Conservation (phyloP, 2,113 vertebrate species). For the Benthochromis sp. region DNA sequence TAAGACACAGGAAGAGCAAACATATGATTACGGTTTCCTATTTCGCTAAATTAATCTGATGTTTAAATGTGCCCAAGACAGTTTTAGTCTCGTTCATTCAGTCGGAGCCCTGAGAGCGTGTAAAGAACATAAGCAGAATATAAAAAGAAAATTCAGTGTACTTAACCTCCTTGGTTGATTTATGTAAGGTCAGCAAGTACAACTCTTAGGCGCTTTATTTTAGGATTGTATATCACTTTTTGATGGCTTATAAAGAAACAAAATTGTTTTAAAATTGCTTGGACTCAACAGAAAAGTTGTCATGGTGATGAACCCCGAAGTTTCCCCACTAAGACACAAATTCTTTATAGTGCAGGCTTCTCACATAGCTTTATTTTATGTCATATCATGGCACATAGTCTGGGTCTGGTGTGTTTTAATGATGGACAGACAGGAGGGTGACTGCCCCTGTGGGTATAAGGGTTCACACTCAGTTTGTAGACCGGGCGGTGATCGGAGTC, state of each 20-base stretch:
- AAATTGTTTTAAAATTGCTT: neutral
- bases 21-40: neutral
- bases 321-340: neutral
- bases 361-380: neutral
- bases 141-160: neutral
- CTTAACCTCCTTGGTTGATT: neutral
- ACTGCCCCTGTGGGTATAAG: neutral
- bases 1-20: neutral
- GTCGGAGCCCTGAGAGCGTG: neutral
- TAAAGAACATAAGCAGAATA: neutral
- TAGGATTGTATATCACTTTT: neutral
- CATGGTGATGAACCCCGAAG: neutral
- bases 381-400: neutral
- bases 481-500: neutral
- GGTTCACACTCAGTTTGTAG: neutral
- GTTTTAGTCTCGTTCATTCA: neutral
- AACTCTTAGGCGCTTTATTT: neutral
- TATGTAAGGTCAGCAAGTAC: neutral
- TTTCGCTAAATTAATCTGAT: neutral
- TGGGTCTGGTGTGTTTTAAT: neutral
- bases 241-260: neutral
- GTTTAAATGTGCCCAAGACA: neutral
- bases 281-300: neutral
- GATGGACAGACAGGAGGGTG: neutral
- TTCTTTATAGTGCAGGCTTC: neutral